Conservation (phyloP, 2,797 vertebrate genomes). For the Cirrhinus mrigala region DNA sequence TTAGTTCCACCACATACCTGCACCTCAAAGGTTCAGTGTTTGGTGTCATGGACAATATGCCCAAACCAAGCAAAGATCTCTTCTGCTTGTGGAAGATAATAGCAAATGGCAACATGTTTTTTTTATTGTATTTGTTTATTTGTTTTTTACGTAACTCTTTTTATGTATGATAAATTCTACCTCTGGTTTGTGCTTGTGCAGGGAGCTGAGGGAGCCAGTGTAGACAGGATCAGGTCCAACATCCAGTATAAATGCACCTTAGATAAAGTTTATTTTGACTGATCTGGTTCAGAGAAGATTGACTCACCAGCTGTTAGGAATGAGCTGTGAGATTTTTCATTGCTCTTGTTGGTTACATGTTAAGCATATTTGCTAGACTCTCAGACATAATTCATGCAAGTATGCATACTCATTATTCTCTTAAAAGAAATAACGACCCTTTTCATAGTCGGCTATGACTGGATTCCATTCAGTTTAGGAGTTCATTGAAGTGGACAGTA, state of each 20-base stretch:
- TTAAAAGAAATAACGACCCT: neutral
- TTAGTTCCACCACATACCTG: constrained; percentile 53
- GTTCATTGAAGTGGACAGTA: neutral
- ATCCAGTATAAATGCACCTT: constrained; percentile 38
- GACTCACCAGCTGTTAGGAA: constrained; percentile 54
- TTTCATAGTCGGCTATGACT: neutral
- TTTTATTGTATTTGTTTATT: neutral
- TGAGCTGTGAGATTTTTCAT: constrained; percentile 20
- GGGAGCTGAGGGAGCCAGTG: constrained; percentile 36
- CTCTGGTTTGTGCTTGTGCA: constrained; percentile 43
- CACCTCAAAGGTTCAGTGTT: constrained; percentile 47
- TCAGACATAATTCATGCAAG: constrained; percentile 15
- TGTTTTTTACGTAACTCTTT: neutral
- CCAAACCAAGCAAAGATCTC: constrained; percentile 59
- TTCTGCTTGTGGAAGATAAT: constrained; percentile 65
- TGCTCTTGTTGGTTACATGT: constrained; percentile 2
- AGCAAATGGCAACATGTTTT: constrained; percentile 50
- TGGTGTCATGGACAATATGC: constrained; percentile 37
- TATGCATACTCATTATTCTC: neutral
- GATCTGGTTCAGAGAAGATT: constrained; percentile 54
- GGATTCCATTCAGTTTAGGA: neutral
- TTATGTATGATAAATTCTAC: constrained; percentile 49
- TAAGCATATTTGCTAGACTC: constrained; percentile 7
- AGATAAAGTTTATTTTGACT: constrained; percentile 56
- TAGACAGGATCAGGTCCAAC: constrained; percentile 10